A percentile compares a stretch with the other conserved stretches of the same genome.
Evolutionary conservation across 1,140 invertebrate genomes (phyloP).

Genomic region (Neuroterus valhalla): DNA sequence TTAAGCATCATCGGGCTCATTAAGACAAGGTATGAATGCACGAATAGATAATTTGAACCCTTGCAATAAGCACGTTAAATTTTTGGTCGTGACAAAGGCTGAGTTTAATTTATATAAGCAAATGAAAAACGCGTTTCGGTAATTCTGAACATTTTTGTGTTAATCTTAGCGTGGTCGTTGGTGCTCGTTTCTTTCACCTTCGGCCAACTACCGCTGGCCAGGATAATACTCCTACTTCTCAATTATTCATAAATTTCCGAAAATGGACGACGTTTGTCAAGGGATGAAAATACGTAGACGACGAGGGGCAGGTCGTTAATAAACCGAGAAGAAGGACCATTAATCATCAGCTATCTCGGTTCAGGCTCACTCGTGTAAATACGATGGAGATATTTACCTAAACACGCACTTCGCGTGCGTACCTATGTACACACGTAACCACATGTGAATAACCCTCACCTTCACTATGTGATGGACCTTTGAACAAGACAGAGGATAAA

Average conservation of each 20-base stretch:
- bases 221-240: too few relatives aligned
- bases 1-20: too few relatives aligned
- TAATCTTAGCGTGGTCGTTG: too few relatives aligned
- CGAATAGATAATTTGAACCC: too few relatives aligned
- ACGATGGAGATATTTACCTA: conserved; percentile 56
- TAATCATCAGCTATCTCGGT: conserved; percentile 66
- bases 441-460: conserved; percentile 44
- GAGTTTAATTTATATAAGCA: too few relatives aligned
- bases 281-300: conserved; percentile 21
- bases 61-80: too few relatives aligned
- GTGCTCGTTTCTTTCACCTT: too few relatives aligned
- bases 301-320: conserved; percentile 57
- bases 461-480: conserved; percentile 36
- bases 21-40: too few relatives aligned
- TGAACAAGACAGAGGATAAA: conserved; percentile 14
- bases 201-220: too few relatives aligned
- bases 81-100: too few relatives aligned
- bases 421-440: conserved; percentile 10
- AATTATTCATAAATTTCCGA: neutral
- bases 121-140: too few relatives aligned
- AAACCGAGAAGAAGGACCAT: conserved; percentile 62
- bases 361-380: conserved; percentile 58
- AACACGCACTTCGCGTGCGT: conserved; percentile 10
- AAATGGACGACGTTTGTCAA: neutral
- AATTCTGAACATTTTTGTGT: too few relatives aligned